Base-by-base conservation (phyloP, 2,888 invertebrate species). In the Agrilus mali region DNA sequence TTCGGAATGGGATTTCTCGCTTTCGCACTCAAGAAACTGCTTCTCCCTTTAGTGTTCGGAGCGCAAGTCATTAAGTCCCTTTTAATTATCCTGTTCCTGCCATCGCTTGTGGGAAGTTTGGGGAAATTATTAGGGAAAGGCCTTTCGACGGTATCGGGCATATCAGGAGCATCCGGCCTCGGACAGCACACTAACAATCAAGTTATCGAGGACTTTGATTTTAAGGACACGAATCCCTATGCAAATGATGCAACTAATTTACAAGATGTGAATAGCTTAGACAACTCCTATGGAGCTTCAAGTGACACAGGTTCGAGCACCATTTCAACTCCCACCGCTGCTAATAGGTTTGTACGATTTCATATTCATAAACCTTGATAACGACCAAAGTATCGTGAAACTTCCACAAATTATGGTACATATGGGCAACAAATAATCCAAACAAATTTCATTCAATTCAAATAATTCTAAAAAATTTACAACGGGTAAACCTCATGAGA, bases 111-210 rank as follows among this genome's bases (percentile, higher is more conserved):
- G 49, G 87, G 88, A 42, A 84, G 85, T 54, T 74, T 88, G 44
- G 86, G 86, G 41, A 86, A 86, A 67, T 75, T 88, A 47, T 77
- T 87, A 45, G 86, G 86, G 44, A 88, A 88, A 76, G 87, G 88
- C 36, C 51, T 71, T 60, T 61, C 73, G 59, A 77, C 78, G 5
- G 70, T 78, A 53, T 77, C 78, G 2, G 75, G 75, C 7, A 60
- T 77, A 64, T 47, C 77, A 57, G 57, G 67, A n/a, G 64, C 68
- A 3, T 66, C 66, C 4, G 49, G 49, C 7, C 40, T 41, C 15
- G 52, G 50, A 15, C 50, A 51, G 27, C 53, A 55, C 34, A 55
- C 58, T 31, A 57, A 56, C 36, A 59, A 60, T 32, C 63, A 63
- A 47, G 63, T 65, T 33, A 74, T 80, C 15, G 78, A 81, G 43